phyloP scores from a whole-genome alignment of 1,140 invertebrate genomes.

The Zaprionus vittiger region DNA sequence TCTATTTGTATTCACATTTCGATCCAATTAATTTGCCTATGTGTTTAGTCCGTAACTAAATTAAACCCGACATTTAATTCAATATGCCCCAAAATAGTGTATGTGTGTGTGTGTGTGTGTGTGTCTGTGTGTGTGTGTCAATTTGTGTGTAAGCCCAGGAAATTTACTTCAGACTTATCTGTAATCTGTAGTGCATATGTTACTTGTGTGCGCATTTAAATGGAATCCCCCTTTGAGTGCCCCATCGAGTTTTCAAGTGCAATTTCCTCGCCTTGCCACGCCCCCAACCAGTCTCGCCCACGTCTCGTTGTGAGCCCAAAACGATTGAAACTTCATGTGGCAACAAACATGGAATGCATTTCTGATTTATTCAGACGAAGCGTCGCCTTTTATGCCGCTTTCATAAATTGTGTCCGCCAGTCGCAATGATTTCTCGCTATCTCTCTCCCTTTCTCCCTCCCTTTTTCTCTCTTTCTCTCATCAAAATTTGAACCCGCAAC shows the following conservation, averaged over 20 bases:
- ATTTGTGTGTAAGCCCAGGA: background rate
- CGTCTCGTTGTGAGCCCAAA: background rate
- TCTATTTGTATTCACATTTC: background rate
- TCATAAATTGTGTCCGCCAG: background rate
- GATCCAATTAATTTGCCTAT: conserved; percentile 1
- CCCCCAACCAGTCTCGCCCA: no score
- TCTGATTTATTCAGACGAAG: conserved; percentile 49
- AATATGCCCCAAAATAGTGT: conserved; percentile 9
- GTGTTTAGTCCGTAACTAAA: background rate
- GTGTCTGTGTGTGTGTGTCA: background rate
- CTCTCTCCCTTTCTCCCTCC: background rate
- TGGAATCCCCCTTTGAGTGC: background rate
- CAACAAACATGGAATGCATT: conserved; percentile 30
- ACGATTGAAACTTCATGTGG: conserved; percentile 33
- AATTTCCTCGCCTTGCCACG: conserved; percentile 23
- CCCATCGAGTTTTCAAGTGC: conserved; percentile 16
- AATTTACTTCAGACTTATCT: conserved; percentile 1
- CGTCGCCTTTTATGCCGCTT: conserved; percentile 11
- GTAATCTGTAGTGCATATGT: conserved; percentile 7
- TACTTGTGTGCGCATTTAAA: conserved; percentile 6
- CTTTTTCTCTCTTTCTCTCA: background rate
- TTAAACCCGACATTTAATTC: background rate
- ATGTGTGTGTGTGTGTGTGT: no score
- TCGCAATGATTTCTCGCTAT: background rate
- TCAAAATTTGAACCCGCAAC: background rate